Evolutionary conservation across 2,888 invertebrate genomes (phyloP).

Genomic region (Trachelus iudaicus): DNA sequence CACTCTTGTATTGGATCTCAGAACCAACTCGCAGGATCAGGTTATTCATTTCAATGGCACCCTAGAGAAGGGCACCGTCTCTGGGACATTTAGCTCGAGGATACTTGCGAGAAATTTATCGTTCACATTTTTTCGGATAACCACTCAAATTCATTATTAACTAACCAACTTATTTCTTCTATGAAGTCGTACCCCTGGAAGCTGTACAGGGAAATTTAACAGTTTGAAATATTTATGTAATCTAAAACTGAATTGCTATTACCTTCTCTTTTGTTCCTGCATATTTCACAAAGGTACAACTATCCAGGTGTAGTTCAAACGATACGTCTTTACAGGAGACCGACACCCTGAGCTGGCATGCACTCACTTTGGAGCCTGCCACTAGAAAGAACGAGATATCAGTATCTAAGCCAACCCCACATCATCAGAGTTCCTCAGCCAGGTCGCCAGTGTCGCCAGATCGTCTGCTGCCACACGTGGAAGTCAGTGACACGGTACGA

Average conservation of each 20-base stretch:
- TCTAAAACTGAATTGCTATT: too few species aligned
- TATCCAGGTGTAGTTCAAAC: too few species aligned
- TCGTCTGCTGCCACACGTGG: slow-evolving; percentile 16
- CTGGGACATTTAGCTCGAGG: neutral
- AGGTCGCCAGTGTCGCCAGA: slow-evolving; percentile 23
- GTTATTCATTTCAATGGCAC: slow-evolving; percentile 15
- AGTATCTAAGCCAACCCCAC: slow-evolving; percentile 30
- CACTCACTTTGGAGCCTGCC: slow-evolving; percentile 53
- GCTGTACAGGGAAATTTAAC: too few species aligned
- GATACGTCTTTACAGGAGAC: slow-evolving; percentile 39
- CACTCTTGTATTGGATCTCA: slow-evolving; percentile 63
- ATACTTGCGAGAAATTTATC: too few species aligned
- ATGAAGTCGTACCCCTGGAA: too few species aligned
- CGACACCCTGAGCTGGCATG: slow-evolving; percentile 62
- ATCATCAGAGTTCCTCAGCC: neutral
- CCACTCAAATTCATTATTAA: too few species aligned
- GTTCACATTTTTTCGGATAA: too few species aligned
- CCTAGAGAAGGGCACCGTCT: neutral
- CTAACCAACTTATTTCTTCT: too few species aligned
- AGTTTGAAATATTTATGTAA: too few species aligned
- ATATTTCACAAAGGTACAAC: too few species aligned
- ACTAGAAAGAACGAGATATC: slow-evolving; percentile 42
- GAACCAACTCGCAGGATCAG: slow-evolving; percentile 47
- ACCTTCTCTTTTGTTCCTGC: too few species aligned
- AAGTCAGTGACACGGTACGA: slow-evolving; percentile 31